These are phyloP conservation scores for Sturmia bella DNA, from an alignment of 2,888 invertebrate species.

Conservation along the genomic window DNA sequence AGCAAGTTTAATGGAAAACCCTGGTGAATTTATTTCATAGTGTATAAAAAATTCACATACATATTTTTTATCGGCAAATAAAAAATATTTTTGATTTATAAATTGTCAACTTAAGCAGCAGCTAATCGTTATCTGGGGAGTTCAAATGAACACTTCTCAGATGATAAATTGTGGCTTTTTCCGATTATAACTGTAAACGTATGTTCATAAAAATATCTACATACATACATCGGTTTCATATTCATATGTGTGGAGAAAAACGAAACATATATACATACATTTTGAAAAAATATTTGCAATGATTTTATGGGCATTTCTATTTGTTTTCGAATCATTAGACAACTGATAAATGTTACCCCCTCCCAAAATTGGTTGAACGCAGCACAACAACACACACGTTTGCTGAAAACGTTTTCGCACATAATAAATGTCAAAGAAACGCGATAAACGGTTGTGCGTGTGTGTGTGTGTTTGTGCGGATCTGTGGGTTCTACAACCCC, in stretches of 20 bases:
- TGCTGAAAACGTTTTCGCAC: constrained; percentile 65
- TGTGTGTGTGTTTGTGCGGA: background rate
- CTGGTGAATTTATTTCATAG: background rate
- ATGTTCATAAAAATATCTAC: constrained; percentile 37
- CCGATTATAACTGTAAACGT: constrained; percentile 33
- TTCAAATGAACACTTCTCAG: background rate
- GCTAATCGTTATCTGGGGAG: constrained; percentile 26
- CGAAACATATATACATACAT: constrained; percentile 10
- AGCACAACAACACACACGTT: constrained; percentile 28
- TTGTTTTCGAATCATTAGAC: constrained; percentile 64
- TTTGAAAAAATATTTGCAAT: constrained; percentile 28
- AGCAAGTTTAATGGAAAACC: background rate
- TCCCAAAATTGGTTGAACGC: constrained; percentile 29
- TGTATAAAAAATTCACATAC: background rate
- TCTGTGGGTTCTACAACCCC: constrained; percentile 42
- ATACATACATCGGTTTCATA: constrained; percentile 31
- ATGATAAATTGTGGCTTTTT: constrained; percentile 52
- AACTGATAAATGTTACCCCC: constrained; percentile 62
- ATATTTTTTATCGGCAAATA: constrained; percentile 11
- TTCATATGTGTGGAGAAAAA: constrained; percentile 21
- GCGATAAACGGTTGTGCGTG: constrained; percentile 49
- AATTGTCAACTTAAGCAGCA: constrained; percentile 11
- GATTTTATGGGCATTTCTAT: constrained; percentile 41
- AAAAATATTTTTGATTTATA: constrained; percentile 28
- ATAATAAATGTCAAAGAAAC: constrained; percentile 66